These are phyloP conservation scores for Sphaeridia pumilis DNA, from an alignment of 2,888 invertebrate genomes.

Conservation along the genomic window DNA sequence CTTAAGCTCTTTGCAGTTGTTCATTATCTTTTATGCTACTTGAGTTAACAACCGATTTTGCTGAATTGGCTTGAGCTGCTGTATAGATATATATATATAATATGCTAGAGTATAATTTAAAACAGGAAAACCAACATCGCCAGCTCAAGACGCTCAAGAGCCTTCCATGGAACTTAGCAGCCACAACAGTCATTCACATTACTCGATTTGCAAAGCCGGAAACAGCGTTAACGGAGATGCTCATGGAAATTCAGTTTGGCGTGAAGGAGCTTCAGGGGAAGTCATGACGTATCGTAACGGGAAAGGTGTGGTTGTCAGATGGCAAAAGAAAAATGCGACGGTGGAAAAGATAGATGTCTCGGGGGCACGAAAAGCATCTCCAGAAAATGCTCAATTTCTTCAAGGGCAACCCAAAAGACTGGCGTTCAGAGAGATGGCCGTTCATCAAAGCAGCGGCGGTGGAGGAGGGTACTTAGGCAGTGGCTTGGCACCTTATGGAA, in stretches of 20 bases:
- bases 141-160: constrained; percentile 5
- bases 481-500: not conserved
- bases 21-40: too few relatives aligned
- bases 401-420: not conserved
- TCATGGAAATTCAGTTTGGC: not conserved
- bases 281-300: constrained; percentile 31
- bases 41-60: too few relatives aligned
- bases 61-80: too few relatives aligned
- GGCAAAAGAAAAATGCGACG: constrained; percentile 29
- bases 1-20: too few relatives aligned
- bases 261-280: constrained; percentile 23
- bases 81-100: too few relatives aligned
- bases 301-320: constrained; percentile 34
- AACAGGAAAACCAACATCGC: not conserved
- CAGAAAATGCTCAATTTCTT: not conserved
- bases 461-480: too few relatives aligned
- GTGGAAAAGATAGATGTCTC: constrained; percentile 17
- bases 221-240: not conserved
- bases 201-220: constrained; percentile 23
- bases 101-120: too few relatives aligned
- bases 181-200: constrained; percentile 23
- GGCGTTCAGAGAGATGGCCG: not conserved
- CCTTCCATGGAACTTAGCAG: constrained; percentile 31
- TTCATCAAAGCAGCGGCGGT: too few relatives aligned
- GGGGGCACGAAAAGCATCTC: not conserved